These are phyloP conservation scores for Sebastes minor DNA, from an alignment of 2,797 vertebrate genomes.

Conservation along the genomic window DNA sequence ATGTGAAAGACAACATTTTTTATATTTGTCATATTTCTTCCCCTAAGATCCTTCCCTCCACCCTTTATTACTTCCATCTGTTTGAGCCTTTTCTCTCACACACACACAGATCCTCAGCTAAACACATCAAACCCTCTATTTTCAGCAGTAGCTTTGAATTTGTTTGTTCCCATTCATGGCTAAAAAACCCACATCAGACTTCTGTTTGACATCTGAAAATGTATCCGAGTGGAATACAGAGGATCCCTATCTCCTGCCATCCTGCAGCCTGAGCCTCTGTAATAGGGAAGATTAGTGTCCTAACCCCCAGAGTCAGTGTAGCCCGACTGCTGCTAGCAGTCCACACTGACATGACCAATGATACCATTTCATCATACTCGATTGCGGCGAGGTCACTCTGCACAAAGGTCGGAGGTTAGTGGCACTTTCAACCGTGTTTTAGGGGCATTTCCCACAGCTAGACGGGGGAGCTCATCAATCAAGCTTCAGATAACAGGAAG, in stretches of 20 bases:
- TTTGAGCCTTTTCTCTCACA: neutral
- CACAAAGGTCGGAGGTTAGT: conserved; percentile 12
- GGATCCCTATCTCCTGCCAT: conserved; percentile 1
- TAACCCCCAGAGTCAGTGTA: neutral
- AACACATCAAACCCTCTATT: neutral
- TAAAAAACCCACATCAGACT: conserved; percentile 19
- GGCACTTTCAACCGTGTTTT: neutral
- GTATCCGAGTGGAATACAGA: conserved; percentile 1
- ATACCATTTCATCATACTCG: conserved; percentile 22
- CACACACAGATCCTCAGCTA: neutral
- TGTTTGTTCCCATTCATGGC: neutral
- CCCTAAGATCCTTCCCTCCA: neutral
- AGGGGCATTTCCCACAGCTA: neutral
- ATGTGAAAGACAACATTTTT: neutral
- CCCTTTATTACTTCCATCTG: neutral
- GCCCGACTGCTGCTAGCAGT: neutral
- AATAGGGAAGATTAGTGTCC: conserved; percentile 47
- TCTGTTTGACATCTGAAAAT: conserved; percentile 7
- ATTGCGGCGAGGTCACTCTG: conserved; percentile 1
- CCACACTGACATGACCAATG: conserved; percentile 33
- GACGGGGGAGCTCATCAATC: conserved; percentile 30
- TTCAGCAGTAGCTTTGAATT: conserved; percentile 5
- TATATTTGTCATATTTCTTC: neutral
- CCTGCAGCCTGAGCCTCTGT: conserved; percentile 12
- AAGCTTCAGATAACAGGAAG: neutral